A percentile compares a stretch with the other conserved stretches of the same genome.
Conservation (phyloP, 2,888 invertebrate genomes). For the Philhelius pedissequus region DNA sequence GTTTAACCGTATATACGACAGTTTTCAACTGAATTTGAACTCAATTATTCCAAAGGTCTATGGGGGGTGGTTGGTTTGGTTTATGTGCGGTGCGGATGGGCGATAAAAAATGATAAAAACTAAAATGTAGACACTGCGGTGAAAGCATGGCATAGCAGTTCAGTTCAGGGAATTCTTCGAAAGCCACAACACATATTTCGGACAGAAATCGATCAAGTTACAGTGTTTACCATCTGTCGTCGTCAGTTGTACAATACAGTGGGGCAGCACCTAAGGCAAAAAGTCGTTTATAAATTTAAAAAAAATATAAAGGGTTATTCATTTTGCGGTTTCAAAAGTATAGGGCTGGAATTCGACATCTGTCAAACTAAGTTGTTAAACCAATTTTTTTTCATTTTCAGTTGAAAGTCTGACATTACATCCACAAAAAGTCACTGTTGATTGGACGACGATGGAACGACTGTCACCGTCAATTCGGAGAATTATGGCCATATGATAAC, state of each 20-base stretch:
- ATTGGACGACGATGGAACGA: too few relatives aligned
- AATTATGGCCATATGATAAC: too few relatives aligned
- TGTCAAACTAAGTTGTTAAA: too few relatives aligned
- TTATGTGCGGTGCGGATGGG: background rate
- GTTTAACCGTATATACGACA: background rate
- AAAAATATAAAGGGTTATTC: too few relatives aligned
- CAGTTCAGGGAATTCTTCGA: background rate
- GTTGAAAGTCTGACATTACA: too few relatives aligned
- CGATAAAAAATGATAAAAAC: background rate
- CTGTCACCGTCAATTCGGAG: too few relatives aligned
- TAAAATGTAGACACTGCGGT: background rate
- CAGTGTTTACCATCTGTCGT: background rate
- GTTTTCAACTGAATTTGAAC: background rate
- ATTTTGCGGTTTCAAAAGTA: too few relatives aligned
- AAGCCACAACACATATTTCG: background rate
- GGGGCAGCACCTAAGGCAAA: background rate
- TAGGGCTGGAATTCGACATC: too few relatives aligned
- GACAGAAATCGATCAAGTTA: conserved; percentile 4
- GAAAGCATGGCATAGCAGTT: background rate
- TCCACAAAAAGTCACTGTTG: too few relatives aligned
- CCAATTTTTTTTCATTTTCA: too few relatives aligned
- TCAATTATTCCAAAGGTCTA: background rate
- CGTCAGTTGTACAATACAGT: background rate
- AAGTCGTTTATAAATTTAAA: background rate
- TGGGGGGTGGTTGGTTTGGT: background rate